Percentiles rank a stretch among this genome's conserved stretches.
phyloP scores from a whole-genome alignment of 92 coral and sea anemone species.

The Zoanthus sansibaricus region DNA sequence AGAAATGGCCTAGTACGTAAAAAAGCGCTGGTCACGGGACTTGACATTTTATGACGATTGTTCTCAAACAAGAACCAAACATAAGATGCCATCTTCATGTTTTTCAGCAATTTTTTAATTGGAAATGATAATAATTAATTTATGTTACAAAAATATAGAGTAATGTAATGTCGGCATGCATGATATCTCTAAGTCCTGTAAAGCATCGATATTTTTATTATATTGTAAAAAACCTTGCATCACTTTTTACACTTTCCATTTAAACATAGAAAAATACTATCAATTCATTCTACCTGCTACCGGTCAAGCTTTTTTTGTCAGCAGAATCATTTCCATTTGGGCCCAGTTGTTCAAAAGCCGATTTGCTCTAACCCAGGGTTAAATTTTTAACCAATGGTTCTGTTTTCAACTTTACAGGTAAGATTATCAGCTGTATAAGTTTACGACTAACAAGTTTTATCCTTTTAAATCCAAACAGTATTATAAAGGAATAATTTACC shows the following conservation, averaged over 20 bases:
- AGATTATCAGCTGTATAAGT: background rate
- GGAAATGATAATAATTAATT: slow-evolving; percentile 1
- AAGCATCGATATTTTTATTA: background rate
- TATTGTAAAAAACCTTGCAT: background rate
- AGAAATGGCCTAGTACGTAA: too few relatives aligned
- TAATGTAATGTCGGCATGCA: background rate
- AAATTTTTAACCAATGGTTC: background rate
- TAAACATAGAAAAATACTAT: slow-evolving; percentile 32
- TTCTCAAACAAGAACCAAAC: too few relatives aligned
- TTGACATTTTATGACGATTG: too few relatives aligned
- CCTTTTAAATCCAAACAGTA: too few relatives aligned
- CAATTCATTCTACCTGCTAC: background rate
- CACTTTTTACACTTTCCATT: background rate
- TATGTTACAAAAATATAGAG: slow-evolving; percentile 38
- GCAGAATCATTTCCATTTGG: background rate
- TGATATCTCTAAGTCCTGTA: background rate
- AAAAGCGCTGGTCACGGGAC: too few relatives aligned
- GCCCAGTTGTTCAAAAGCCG: background rate
- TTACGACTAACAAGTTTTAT: too few relatives aligned
- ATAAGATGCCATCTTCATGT: background rate
- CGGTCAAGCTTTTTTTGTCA: background rate
- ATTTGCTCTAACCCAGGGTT: too few relatives aligned
- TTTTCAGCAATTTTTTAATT: background rate
- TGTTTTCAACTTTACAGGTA: too few relatives aligned
- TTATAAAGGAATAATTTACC: background rate